A percentile compares a stretch with the other conserved stretches of the same genome.
These are phyloP conservation scores for Thamnophis elegans DNA, from an alignment of 2,797 vertebrate species.

Conservation along the genomic window DNA sequence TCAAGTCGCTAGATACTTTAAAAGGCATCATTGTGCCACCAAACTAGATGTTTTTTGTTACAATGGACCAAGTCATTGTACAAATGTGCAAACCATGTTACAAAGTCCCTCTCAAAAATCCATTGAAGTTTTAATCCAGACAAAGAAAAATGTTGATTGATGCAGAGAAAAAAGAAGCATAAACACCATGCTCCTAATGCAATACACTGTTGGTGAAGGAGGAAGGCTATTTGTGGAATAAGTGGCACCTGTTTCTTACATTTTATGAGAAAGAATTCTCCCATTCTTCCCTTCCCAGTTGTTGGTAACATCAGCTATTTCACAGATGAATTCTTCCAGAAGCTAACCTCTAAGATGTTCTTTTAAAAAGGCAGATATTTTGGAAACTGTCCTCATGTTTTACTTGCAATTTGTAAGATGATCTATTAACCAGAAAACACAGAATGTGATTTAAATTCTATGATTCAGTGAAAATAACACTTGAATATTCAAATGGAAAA, in stretches of 20 bases:
- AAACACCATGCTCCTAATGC: background rate
- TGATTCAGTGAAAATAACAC: conserved; percentile 30
- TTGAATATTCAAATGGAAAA: conserved; percentile 23
- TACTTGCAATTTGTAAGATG: conserved; percentile 38
- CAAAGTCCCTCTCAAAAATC: background rate
- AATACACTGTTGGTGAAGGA: background rate
- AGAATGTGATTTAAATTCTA: conserved; percentile 8
- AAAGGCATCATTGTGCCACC: background rate
- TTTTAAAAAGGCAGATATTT: background rate
- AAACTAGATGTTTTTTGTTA: background rate
- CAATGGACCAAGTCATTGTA: background rate
- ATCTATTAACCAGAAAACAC: conserved; percentile 37
- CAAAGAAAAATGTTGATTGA: background rate
- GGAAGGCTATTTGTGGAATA: background rate
- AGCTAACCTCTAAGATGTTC: conserved; percentile 28
- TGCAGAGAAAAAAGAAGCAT: background rate
- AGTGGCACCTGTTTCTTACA: background rate
- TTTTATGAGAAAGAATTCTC: background rate
- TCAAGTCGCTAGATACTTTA: background rate
- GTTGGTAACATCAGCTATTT: conserved; percentile 26
- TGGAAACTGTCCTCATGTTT: conserved; percentile 23
- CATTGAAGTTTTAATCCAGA: background rate
- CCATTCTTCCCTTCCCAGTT: background rate
- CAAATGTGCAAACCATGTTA: too few relatives aligned
- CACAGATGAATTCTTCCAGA: conserved; percentile 25